Base-by-base conservation (phyloP, 2,797 vertebrate species). In the Steatocranus sp. region DNA sequence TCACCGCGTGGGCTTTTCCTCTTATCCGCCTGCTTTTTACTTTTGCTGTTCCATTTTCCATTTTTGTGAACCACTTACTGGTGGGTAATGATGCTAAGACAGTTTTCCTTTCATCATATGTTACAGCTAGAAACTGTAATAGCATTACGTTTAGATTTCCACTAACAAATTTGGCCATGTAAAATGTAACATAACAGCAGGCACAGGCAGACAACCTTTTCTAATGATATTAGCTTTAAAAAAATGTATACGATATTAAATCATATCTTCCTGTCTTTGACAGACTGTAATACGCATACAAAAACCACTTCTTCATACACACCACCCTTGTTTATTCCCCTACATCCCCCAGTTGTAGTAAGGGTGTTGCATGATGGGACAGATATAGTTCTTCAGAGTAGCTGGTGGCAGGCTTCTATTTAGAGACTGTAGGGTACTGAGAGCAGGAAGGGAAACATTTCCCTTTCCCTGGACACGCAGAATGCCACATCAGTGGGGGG, bases 381-480 rank as follows among this genome's bases (percentile, higher is more conserved):
- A 88, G 89, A 95, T 93, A 92, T 81, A 91, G 89, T 88, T 68
- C 87, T 87, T 86, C 81, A 38, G 27, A 84, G 87, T 23, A 11
- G 78, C 86, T 86, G 81, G 66, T 94, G 91, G 79, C 86, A 92
- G 90, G 61, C 81, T 87, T 48, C 90, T 94, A 93, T 94, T 94
- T 94, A 90, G 86, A 89, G 92, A 90, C 81, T 15, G 80, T 87
- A 77, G 68, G 90, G 86, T 84, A 91, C 83, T 56, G 86, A 88
- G 87, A 83, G 86, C 91, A 95, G 94, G 93, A 94, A 95, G 88
- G 51, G 91, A 79, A 87, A 89, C 86, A 48, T 91, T 95, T 95
- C 93, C 93, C 92, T 92, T 92, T 93, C 92, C 86, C 84, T 91
- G 94, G 89, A 91, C 91, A 88, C 7, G 11, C 83, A 90, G 89